phyloP scores from a whole-genome alignment of 2,797 vertebrate species.

The Poeciliopsis infans region DNA sequence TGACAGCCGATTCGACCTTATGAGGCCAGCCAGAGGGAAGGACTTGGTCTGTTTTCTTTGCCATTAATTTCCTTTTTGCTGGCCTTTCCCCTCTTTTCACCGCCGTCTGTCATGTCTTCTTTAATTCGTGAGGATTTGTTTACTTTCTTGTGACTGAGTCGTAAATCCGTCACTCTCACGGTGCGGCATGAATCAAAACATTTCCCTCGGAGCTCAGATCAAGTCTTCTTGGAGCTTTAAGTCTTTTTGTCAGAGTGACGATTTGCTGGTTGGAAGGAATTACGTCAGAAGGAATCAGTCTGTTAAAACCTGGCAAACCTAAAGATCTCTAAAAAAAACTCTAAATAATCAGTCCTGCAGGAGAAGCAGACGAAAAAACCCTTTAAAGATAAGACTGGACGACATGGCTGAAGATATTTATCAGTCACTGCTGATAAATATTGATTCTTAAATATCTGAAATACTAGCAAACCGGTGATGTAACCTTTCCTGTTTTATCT shows the following conservation, averaged over 20 bases:
- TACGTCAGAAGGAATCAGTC: background rate
- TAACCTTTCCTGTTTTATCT: no score
- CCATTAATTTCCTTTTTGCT: slow-evolving; percentile 6
- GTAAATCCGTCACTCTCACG: slow-evolving; percentile 32
- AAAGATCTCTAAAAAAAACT: background rate
- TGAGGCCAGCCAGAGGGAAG: slow-evolving; percentile 29
- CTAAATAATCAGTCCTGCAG: background rate
- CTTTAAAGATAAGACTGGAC: background rate
- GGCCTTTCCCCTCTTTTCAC: slow-evolving; percentile 21
- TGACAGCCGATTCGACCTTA: slow-evolving; percentile 29
- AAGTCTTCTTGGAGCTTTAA: background rate
- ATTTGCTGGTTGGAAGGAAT: slow-evolving; percentile 3
- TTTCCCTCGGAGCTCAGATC: background rate
- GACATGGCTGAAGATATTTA: no score
- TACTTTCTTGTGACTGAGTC: slow-evolving; percentile 46
- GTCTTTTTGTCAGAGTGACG: background rate
- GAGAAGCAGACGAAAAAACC: background rate
- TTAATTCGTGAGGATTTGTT: slow-evolving; percentile 38
- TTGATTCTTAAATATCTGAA: no score
- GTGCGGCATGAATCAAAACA: slow-evolving; percentile 27
- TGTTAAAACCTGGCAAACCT: background rate
- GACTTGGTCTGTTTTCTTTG: slow-evolving; percentile 4
- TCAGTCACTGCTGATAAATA: no score
- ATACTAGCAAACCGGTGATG: no score
- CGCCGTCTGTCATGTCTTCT: slow-evolving; percentile 30